Percentiles rank a stretch among this genome's conserved stretches.
Conservation (phyloP, 2,888 invertebrate genomes). For the Adelognathus sp. region DNA sequence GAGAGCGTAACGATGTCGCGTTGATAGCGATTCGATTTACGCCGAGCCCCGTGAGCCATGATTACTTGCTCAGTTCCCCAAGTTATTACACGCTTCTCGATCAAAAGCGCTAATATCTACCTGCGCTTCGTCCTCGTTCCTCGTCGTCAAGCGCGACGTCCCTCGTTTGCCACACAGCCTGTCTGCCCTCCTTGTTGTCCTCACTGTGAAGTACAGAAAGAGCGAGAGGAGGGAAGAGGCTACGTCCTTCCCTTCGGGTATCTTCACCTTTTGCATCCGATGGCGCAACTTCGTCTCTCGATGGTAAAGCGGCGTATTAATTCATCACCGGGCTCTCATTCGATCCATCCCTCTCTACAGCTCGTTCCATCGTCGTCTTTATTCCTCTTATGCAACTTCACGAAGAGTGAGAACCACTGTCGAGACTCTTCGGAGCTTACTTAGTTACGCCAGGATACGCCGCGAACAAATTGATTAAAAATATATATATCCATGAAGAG, state of each 20-base stretch:
- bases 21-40: conserved; percentile 65
- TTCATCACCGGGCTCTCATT: conserved; percentile 59
- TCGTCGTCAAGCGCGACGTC: not conserved
- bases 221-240: not conserved
- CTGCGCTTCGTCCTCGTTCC: conserved; percentile 12
- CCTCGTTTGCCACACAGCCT: conserved; percentile 28
- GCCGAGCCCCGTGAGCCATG: conserved; percentile 60
- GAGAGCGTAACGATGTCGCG: conserved; percentile 44
- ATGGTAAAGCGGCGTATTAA: conserved; percentile 64
- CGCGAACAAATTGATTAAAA: conserved; percentile 60
- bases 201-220: not conserved
- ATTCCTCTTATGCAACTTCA: conserved; percentile 2
- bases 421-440: conserved; percentile 12
- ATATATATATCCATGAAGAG: conserved; percentile 44
- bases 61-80: conserved; percentile 67
- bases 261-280: conserved; percentile 51
- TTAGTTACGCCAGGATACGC: conserved; percentile 45
- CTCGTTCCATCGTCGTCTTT: conserved; percentile 1
- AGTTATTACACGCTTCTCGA: conserved; percentile 72
- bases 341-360: conserved; percentile 17
- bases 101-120: conserved; percentile 70
- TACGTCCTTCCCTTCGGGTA: conserved; percentile 32
- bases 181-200: conserved; percentile 15
- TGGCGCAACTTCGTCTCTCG: conserved; percentile 51
- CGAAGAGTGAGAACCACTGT: not conserved